Evolutionary conservation across 1,140 invertebrate species (phyloP), one percentile per base, ranked within the genome.

Genomic region (Stenopsyche tienmushanensis): DNA sequence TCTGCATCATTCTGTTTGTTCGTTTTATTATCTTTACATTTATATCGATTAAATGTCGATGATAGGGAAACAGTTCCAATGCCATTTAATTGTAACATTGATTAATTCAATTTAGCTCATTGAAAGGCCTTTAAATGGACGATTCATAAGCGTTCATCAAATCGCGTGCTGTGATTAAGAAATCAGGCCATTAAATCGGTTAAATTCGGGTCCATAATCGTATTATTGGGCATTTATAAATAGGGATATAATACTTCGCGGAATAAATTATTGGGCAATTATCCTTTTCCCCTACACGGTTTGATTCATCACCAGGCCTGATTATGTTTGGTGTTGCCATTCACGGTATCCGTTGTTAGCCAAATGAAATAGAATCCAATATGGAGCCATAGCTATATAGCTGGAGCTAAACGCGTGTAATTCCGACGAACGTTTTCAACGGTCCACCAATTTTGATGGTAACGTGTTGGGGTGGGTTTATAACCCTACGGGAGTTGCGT

Each of bases 301-400:
- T 34, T 34, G 29, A 34, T 7, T 34, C 29, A 34, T 7, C 29
- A 13, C 29, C 29, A 13, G 13, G 5, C 29, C 29, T 34, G 5
- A 34, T 7, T 13, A 34, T 13, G 29, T 34, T 5, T 13, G 29
- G 29, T 13, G 29, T 34, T 34, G 29, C 29, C 44, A 20, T 47
- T 20, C 44, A 15, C 44, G 44, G 44, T 15, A 18, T 47, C 17
- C 5, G 8, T 5, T 7, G 3, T 20, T 15, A 20, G 8, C 10
- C 44, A 47, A 47, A 47, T 20, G 44, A 47, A 47, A 47, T 47
- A 47, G 44, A 47, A 47, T 47, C 18, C 44, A 47, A 47, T 47
- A 47, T 18, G 44, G 44, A 34, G 5, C 29, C 13, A 13, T 34
- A 13, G 29, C 29, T 13, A 13, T 34, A 34, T 34, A 34, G 29